These are phyloP conservation scores for Gisinianus flammeolus DNA, from an alignment of 2,888 invertebrate species.

Conservation along the genomic window DNA sequence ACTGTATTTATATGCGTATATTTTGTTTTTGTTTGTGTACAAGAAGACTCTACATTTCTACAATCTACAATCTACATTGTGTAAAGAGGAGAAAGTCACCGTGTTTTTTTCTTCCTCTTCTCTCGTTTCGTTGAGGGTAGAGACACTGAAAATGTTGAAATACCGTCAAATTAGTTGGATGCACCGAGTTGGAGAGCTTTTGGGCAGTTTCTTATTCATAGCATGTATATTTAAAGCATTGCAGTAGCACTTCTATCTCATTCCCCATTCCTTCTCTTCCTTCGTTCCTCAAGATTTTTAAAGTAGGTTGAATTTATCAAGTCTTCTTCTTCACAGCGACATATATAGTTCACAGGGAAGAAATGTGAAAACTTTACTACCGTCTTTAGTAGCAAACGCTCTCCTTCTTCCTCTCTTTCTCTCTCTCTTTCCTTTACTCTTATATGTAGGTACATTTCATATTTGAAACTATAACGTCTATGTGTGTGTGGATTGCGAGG, in stretches of 20 bases:
- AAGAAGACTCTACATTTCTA: not conserved
- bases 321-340: not conserved
- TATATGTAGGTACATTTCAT: not conserved
- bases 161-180: constrained; percentile 25
- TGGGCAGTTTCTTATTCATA: constrained; percentile 4
- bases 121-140: not conserved
- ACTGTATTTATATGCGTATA: not conserved
- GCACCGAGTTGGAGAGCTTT: not conserved
- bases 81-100: not conserved
- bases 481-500: too few relatives aligned
- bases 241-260: constrained; percentile 1
- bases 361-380: not conserved
- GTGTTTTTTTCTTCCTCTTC: too few relatives aligned
- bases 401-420: constrained; percentile 2
- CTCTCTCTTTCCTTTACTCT: not conserved
- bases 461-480: not conserved
- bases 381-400: not conserved
- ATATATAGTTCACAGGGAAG: not conserved
- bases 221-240: constrained; percentile 32
- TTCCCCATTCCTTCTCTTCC: constrained; percentile 18
- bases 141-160: not conserved
- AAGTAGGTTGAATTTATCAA: constrained; percentile 28
- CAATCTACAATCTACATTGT: not conserved
- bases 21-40: not conserved
- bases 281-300: constrained; percentile 29